Percentiles rank a stretch among this genome's conserved stretches.
phyloP scores from a whole-genome alignment of 2,888 invertebrate genomes.

The Pasiphila rectangulata region DNA sequence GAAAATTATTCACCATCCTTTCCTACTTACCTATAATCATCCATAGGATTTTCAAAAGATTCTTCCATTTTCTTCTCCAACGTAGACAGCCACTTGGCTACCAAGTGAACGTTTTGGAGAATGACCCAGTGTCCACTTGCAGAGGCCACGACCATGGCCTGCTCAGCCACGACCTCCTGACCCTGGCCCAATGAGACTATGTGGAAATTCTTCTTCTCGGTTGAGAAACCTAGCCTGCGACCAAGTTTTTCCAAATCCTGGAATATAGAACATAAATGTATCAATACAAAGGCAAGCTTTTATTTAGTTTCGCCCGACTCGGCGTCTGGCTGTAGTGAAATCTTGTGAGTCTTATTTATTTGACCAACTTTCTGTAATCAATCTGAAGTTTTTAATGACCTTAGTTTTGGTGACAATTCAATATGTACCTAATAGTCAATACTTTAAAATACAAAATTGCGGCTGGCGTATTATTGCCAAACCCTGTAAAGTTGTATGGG shows the following conservation, averaged over 20 bases:
- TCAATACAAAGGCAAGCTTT: too few relatives aligned
- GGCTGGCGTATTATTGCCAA: too few relatives aligned
- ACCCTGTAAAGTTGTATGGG: too few relatives aligned
- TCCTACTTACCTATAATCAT: conserved; percentile 72
- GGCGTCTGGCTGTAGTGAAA: too few relatives aligned
- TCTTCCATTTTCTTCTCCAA: conserved; percentile 96
- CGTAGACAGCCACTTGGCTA: conserved; percentile 91
- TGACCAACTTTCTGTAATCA: too few relatives aligned
- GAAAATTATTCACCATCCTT: too few relatives aligned
- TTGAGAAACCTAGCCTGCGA: conserved; percentile 88
- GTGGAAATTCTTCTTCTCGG: conserved; percentile 91
- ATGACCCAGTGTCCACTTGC: conserved; percentile 95
- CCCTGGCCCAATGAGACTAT: conserved; percentile 97
- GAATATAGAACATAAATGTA: too few relatives aligned
- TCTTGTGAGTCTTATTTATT: too few relatives aligned
- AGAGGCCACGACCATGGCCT: conserved; percentile 89
- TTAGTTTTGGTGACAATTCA: too few relatives aligned
- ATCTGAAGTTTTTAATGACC: too few relatives aligned
- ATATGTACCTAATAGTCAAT: too few relatives aligned
- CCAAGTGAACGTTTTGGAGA: conserved; percentile 95
- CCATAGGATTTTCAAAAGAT: conserved; percentile 84
- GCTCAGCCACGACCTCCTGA: conserved; percentile 95
- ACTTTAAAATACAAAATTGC: too few relatives aligned
- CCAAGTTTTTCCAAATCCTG: conserved; percentile 94
- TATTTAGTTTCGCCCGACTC: neutral